A percentile compares a stretch with the other conserved stretches of the same genome.
Evolutionary conservation across 92 coral and sea anemone species (phyloP).

Genomic region (Desmophyllum pertusum): DNA sequence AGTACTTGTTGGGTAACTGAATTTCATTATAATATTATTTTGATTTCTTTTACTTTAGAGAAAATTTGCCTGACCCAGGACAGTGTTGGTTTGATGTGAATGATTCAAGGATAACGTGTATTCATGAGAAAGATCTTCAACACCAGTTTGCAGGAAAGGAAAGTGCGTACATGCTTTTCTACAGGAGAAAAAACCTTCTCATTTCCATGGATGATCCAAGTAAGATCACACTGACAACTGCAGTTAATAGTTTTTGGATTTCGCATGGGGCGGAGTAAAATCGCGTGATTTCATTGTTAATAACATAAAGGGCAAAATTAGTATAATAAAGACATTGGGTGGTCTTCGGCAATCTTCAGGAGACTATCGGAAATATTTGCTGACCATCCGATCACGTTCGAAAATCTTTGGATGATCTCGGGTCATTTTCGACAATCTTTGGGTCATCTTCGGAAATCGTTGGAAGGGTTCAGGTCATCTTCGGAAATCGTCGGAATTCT

Average conservation of each 20-base stretch:
- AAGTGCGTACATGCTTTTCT: conserved; percentile 89
- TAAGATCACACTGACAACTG: not conserved
- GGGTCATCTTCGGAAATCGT: no score
- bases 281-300: no score
- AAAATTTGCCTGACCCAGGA: not conserved
- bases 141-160: conserved; percentile 84
- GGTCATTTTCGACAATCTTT: no score
- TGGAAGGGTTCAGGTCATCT: no score
- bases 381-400: no score
- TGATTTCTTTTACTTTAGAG: conserved; percentile 18
- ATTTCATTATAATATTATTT: not conserved
- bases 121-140: conserved; percentile 72
- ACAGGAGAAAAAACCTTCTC: conserved; percentile 53
- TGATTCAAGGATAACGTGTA: conserved; percentile 69
- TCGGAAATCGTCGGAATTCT: no score
- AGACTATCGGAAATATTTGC: no score
- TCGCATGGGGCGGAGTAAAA: no score
- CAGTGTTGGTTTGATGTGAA: conserved; percentile 81
- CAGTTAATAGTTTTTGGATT: not conserved
- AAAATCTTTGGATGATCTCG: no score
- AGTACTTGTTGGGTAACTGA: not conserved
- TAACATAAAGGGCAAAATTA: no score
- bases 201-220: conserved; percentile 19
- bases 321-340: no score
- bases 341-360: no score